A percentile compares a stretch with the other conserved stretches of the same genome.
Evolutionary conservation across 2,797 vertebrate genomes (phyloP).

Genomic region (Lindbergichthys nudifrons): DNA sequence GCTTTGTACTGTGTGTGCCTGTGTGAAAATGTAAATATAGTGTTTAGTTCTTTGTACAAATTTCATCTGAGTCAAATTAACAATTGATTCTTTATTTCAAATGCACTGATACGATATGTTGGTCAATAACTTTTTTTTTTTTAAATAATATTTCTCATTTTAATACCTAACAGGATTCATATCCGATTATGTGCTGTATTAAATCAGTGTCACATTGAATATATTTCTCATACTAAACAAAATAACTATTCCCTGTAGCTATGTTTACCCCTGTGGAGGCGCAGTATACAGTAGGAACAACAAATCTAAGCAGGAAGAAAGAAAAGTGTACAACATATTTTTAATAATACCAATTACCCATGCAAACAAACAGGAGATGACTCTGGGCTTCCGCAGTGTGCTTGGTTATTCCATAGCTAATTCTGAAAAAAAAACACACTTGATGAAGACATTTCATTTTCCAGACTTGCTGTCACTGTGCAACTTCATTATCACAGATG

Average conservation of each 20-base stretch:
- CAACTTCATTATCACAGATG: conserved; percentile 23
- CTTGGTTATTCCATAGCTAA: conserved; percentile 40
- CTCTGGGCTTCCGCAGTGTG: conserved; percentile 28
- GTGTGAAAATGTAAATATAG: not conserved
- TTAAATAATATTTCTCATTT: not conserved
- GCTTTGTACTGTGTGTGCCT: not conserved
- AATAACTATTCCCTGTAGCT: conserved; percentile 46
- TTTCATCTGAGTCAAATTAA: conserved; percentile 1
- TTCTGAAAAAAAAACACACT: conserved; percentile 29
- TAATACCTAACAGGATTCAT: conserved; percentile 10
- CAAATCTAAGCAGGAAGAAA: not conserved
- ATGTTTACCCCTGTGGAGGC: conserved; percentile 37
- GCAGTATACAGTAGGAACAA: conserved; percentile 1
- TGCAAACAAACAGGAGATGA: conserved; percentile 23
- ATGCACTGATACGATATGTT: not conserved
- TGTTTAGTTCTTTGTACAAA: conserved; percentile 1
- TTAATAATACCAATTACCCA: conserved; percentile 29
- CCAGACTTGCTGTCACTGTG: conserved; percentile 24
- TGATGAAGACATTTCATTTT: conserved; percentile 42
- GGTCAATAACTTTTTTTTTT: conserved; percentile 10
- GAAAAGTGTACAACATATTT: conserved; percentile 4
- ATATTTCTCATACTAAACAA: conserved; percentile 45
- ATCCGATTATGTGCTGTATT: conserved; percentile 29
- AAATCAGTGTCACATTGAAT: conserved; percentile 44
- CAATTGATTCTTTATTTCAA: not conserved